These are phyloP conservation scores for Diarsia rubi DNA, from an alignment of 2,888 invertebrate genomes.

Conservation along the genomic window DNA sequence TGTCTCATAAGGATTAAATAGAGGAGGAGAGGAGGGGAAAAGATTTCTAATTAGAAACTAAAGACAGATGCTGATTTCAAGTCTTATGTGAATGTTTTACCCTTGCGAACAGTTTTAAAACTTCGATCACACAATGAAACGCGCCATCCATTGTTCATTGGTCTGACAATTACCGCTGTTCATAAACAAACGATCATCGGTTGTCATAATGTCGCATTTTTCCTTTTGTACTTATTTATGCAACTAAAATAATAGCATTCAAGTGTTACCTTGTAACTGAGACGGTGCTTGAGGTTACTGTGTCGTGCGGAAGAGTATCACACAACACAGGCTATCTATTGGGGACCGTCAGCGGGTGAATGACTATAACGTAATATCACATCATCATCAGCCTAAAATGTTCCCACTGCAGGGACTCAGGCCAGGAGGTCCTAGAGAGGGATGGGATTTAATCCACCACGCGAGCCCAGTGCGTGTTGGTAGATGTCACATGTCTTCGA, in stretches of 20 bases:
- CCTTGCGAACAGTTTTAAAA: neutral
- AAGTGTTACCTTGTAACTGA: neutral
- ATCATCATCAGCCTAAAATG: no score
- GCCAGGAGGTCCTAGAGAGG: no score
- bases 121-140: no score
- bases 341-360: neutral
- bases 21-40: no score
- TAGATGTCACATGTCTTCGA: no score
- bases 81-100: neutral
- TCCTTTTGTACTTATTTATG: neutral
- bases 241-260: neutral
- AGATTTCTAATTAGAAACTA: neutral
- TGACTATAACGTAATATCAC: no score
- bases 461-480: no score
- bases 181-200: conserved; percentile 1
- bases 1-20: no score
- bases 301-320: neutral
- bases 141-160: neutral
- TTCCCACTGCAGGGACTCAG: no score
- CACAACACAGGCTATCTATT: neutral
- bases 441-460: no score
- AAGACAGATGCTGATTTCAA: neutral
- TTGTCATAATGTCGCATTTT: neutral
- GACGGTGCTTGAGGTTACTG: neutral
- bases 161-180: neutral